Base-by-base conservation (phyloP, 2,113 vertebrate genomes). In the Muscicapa adusta region DNA sequence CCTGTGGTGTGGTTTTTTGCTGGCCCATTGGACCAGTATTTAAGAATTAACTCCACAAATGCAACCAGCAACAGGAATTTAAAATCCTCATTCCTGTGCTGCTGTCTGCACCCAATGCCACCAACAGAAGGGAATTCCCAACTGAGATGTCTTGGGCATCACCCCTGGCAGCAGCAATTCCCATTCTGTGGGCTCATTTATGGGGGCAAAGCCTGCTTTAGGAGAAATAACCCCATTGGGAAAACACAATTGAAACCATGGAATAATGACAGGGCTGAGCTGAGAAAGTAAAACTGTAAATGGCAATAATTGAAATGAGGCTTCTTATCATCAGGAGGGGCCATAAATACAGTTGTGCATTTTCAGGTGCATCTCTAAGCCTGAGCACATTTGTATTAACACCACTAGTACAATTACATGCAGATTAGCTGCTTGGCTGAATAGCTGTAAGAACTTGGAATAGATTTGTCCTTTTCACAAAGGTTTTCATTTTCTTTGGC, bases 401-500 rank as follows among this genome's bases (percentile, higher is more conserved):
- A 73, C 70, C 68, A 43, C 60, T 70, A 3, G 66, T 81, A 66
- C 96, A 95, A 94, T 97, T 94, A 96, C 91, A 96, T 97, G 95
- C 96, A 97, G 84, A 97, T 96, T 93, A 94, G 96, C 86, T 96
- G 93, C 91, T 91, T 91, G 95, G 89, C 81, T 96, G 95, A 96
- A 84, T 95, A 89, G 91, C 95, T 96, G 74, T 76, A 23, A 95
- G 94, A 94, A 93, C 86, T 89, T 91, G 34, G 91, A 94, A 96
- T 97, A 92, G 95, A 95, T 91, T 94, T 95, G 90, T 97, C 95
- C 96, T 96, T 94, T 94, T 90, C 96, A 95, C 83, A 89, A 84
- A 93, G 88, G 86, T 95, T 97, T 97, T 95, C 95, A 95, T 96
- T 95, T 96, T 95, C 94, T 86, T 88, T 88, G 92, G 96, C 94